Evolutionary conservation across 2,113 vertebrate species (phyloP).

Genomic region (Phaethornis superciliosus): DNA sequence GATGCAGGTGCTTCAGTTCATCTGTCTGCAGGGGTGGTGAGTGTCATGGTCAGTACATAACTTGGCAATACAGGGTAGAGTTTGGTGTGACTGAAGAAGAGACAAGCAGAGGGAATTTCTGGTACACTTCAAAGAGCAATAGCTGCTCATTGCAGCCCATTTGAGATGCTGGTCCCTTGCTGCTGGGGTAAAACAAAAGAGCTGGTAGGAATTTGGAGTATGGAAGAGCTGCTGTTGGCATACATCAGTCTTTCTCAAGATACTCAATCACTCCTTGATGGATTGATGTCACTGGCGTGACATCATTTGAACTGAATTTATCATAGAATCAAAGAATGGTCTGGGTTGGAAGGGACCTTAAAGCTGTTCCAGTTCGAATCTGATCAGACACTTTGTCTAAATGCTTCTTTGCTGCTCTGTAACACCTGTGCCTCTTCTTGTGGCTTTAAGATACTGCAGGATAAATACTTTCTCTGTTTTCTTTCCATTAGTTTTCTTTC

Average conservation of each 20-base stretch:
- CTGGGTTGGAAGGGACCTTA: no score
- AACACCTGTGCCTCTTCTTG: neutral
- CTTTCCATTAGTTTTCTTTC: neutral
- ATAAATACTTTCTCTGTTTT: neutral
- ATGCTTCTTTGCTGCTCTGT: neutral
- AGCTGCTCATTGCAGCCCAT: neutral
- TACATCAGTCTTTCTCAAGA: neutral
- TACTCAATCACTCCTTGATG: neutral
- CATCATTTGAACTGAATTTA: conserved; percentile 13
- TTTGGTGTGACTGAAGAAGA: neutral
- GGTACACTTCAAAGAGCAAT: neutral
- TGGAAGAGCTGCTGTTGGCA: neutral
- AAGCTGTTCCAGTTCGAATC: neutral
- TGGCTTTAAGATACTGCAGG: neutral
- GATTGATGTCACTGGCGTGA: neutral
- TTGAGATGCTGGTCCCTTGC: neutral
- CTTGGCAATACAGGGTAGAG: neutral
- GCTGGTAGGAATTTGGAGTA: neutral
- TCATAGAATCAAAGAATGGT: neutral
- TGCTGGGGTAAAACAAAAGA: neutral
- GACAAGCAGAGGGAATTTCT: neutral
- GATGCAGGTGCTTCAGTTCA: neutral
- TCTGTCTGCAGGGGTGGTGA: neutral
- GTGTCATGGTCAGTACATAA: neutral
- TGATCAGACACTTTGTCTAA: neutral